These are phyloP conservation scores for Nemotelus nigrinus DNA, from an alignment of 2,888 invertebrate genomes.

Conservation along the genomic window DNA sequence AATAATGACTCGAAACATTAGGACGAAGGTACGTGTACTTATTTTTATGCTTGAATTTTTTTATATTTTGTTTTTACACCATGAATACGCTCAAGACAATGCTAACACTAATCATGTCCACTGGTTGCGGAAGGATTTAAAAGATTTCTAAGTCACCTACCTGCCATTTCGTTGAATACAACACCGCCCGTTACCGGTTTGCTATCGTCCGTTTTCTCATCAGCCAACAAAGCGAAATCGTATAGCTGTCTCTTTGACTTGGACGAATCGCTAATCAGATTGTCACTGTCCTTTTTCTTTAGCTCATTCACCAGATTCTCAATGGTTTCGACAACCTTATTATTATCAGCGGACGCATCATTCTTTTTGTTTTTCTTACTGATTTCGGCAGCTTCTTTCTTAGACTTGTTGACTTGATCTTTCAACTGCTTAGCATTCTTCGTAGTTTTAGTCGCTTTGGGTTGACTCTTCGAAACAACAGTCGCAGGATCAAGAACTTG, in stretches of 20 bases:
- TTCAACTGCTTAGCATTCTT: conserved; percentile 35
- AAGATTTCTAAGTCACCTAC: conserved; percentile 11
- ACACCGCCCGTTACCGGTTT: conserved; percentile 26
- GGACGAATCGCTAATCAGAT: background rate
- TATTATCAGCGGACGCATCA: background rate
- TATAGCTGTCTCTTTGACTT: background rate
- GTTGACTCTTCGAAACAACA: background rate
- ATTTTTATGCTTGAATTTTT: too few species aligned
- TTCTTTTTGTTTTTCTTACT: conserved; percentile 29
- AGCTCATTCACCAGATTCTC: conserved; percentile 24
- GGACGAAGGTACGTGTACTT: too few species aligned
- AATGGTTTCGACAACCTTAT: conserved; percentile 18
- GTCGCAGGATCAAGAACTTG: background rate
- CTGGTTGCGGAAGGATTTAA: background rate
- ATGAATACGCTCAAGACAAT: background rate
- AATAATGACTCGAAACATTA: too few species aligned
- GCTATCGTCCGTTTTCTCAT: conserved; percentile 35
- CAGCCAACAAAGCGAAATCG: background rate
- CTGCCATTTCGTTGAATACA: conserved; percentile 35
- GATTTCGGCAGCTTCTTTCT: conserved; percentile 36
- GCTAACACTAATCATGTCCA: background rate
- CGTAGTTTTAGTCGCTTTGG: conserved; percentile 3
- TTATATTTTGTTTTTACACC: background rate
- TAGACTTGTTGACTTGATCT: conserved; percentile 33
- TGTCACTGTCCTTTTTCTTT: background rate